phyloP scores from a whole-genome alignment of 2,113 vertebrate genomes.

The Sorex fumeus region DNA sequence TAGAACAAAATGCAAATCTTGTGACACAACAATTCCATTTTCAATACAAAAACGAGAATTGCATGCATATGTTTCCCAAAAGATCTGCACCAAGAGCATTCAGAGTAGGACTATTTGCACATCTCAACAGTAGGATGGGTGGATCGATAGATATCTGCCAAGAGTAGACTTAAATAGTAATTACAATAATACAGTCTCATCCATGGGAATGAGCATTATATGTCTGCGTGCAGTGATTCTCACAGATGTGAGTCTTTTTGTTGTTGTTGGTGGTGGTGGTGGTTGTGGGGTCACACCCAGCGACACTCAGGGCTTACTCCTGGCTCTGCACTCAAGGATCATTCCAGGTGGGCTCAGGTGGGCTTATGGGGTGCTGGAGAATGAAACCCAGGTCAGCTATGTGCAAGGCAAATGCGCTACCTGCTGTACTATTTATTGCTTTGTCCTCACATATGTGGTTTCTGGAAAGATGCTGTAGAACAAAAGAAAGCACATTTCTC shows the following conservation, averaged over 20 bases:
- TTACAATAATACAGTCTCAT: neutral
- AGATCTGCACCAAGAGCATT: neutral
- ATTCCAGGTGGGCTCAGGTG: too few species aligned
- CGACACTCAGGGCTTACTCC: too few species aligned
- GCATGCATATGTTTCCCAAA: neutral
- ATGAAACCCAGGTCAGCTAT: too few species aligned
- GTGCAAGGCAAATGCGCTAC: too few species aligned
- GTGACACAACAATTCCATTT: neutral
- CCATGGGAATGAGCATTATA: neutral
- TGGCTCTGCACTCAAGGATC: too few species aligned
- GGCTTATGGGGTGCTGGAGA: too few species aligned
- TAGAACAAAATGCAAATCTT: neutral
- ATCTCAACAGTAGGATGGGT: neutral
- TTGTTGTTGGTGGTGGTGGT: neutral
- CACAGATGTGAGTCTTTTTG: conserved; percentile 27
- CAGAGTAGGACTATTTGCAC: neutral
- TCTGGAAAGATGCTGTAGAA: too few species aligned
- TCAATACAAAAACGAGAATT: neutral
- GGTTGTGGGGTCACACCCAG: too few species aligned
- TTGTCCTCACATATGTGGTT: too few species aligned
- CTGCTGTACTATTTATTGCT: too few species aligned
- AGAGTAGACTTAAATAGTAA: neutral
- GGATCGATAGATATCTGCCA: neutral
- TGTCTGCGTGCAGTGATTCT: neutral
- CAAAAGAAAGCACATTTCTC: too few species aligned